Percentiles rank a stretch among this genome's conserved stretches.
phyloP scores from a whole-genome alignment of 2,113 vertebrate species.

The Meles meles region DNA sequence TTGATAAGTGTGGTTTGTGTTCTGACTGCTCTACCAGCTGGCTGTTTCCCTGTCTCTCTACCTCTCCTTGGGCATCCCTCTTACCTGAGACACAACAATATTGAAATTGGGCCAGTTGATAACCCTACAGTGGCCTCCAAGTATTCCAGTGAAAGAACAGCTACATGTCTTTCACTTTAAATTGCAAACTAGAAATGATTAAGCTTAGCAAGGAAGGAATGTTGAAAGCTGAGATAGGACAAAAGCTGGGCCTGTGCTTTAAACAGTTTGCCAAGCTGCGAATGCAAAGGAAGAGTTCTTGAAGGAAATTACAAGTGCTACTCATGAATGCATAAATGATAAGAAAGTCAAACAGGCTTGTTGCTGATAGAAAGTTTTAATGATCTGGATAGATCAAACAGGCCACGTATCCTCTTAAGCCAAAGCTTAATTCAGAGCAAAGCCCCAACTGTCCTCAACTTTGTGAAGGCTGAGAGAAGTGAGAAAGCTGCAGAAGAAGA shows the following conservation, averaged over 20 bases:
- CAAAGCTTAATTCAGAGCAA: neutral
- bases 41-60: neutral
- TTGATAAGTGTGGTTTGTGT: neutral
- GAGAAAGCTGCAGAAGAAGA: neutral
- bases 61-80: neutral
- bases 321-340: neutral
- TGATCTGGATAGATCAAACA: neutral
- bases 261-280: neutral
- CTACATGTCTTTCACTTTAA: neutral
- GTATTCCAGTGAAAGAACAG: neutral
- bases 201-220: neutral
- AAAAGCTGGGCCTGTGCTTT: neutral
- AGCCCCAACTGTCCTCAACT: neutral
- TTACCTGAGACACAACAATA: neutral
- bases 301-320: neutral
- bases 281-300: neutral
- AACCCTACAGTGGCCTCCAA: neutral
- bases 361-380: neutral
- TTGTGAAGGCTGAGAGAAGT: neutral
- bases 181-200: neutral
- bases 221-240: neutral
- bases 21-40: neutral
- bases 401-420: neutral
- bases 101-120: neutral
- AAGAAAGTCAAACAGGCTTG: neutral